Evolutionary conservation across 1,140 invertebrate species (phyloP), one percentile per base, ranked within the genome.

Genomic region (Cydia amplana): DNA sequence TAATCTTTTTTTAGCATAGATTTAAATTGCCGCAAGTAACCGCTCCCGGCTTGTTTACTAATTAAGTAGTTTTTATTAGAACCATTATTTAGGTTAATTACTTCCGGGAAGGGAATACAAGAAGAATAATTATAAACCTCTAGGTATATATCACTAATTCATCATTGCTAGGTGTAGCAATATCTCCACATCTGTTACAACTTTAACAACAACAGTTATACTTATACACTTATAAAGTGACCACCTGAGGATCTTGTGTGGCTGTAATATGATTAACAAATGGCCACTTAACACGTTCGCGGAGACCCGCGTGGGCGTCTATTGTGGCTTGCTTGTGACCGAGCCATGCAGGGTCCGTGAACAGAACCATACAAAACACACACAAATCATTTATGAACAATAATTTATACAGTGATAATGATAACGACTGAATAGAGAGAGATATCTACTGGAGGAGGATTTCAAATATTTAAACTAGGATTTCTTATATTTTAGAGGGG

Each of bases 221-320:
- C 12, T 14, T 46, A 16, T 16, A 46, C 14, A 46, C 12, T 46
- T 55, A n/a, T 55, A 18, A 18, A 18, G 51, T 55, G 51, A 18
- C 51, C 51, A 55, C 51, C 51, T 55, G 51, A 9, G 51, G 51
- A 18, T 49, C 51, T 55, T 18, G 51, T 20, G 51, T 55, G 16
- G 10, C 51, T 55, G 51, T 55, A 55, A 55, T 55, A 55, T 18
- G 51, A 55, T 55, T 55, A 55, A 55, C 51, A 55, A 55, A 55
- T 55, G n/a, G 51, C 16, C 51, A 55, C 16, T 55, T 55, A 55
- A 55, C 51, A 55, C 51, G n/a, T 55, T 16, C 43, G 43, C 51
- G 51, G 16, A 55, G 51, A n/a, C 16, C 16, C 51, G 51, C 16
- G 51, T 55, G 51, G 51, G 51, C 51, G 51, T n/a, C 51, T 18